Base-by-base conservation (phyloP, 1,140 invertebrate genomes). In the Neodiprion lecontei region DNA sequence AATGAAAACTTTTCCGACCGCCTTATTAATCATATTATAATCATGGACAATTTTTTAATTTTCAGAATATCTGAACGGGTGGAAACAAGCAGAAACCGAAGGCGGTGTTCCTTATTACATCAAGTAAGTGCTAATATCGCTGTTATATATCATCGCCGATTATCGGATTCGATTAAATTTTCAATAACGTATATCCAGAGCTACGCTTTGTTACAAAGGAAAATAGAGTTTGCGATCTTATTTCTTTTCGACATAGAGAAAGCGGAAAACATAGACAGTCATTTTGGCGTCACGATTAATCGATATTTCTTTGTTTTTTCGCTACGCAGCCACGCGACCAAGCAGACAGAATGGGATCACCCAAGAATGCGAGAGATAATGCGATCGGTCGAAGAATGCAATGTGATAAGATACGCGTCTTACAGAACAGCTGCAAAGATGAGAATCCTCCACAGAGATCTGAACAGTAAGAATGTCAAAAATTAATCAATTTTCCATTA, bases 381-480 rank as follows among this genome's bases (percentile, higher is more conserved):
- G 70, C 81, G 76, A 73, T 81, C 79, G 28, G 81, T 88, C 66
- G 84, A 89, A 76, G 90, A 92, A 71, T 92, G 93, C 77, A 94
- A 95, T 84, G 88, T 90, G 74, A 92, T 95, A 77, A 89, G 92
- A 80, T 95, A 94, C 86, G 90, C 93, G 72, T 93, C 94, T 17
- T 95, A 95, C 81, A 90, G 94, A 84, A 95, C 93, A 66, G 94
- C 94, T 12, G 91, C 93, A 86, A 95, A 95, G 83, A 87, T 95
- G 67, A 86, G 92, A 73, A 89, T 91, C 76, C 84, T 96, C 74
- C 93, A 95, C 85, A 88, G 85, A 77, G 84, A 87, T 78, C 84
- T 91, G 73, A 83, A 89, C 68, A 88, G 91, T 92, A 85, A 86
- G 89, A 84, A 74, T 17, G 66, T 76, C 72, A 23, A 66, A 70